Evolutionary conservation across 2,888 invertebrate species (phyloP).

Genomic region (Icerya purchasi): DNA sequence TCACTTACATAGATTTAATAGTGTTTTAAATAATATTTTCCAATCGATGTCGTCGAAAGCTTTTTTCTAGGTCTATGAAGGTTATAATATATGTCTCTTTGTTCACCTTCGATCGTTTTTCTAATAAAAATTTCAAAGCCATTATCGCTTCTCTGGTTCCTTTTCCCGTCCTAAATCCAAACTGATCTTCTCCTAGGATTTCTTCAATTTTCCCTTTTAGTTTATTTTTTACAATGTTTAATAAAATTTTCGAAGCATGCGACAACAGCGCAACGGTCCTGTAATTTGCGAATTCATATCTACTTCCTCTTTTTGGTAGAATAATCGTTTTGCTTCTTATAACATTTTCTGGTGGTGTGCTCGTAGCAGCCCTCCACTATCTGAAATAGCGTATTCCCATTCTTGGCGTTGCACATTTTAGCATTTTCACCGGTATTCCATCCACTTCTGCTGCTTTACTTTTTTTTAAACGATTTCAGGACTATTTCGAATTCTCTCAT

Average conservation of each 20-base stretch:
- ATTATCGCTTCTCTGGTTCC: background rate
- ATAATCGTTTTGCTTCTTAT: background rate
- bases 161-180: no score
- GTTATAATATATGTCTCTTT: background rate
- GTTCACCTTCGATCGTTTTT: background rate
- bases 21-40: background rate
- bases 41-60: background rate
- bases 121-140: background rate
- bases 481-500: no score
- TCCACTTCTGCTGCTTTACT: no score
- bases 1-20: no score
- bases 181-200: no score
- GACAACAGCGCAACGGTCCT: background rate
- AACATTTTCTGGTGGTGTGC: background rate
- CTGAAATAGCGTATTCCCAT: background rate
- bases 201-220: background rate
- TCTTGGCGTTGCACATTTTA: background rate
- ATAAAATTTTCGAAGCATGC: background rate
- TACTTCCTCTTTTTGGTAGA: background rate
- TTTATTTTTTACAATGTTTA: background rate
- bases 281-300: background rate
- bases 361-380: background rate
- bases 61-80: background rate
- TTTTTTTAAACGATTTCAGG: no score
- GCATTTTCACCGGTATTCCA: background rate